Evolutionary conservation across 1,140 invertebrate species (phyloP), one percentile per base, ranked within the genome.

Genomic region (Apis florea): DNA sequence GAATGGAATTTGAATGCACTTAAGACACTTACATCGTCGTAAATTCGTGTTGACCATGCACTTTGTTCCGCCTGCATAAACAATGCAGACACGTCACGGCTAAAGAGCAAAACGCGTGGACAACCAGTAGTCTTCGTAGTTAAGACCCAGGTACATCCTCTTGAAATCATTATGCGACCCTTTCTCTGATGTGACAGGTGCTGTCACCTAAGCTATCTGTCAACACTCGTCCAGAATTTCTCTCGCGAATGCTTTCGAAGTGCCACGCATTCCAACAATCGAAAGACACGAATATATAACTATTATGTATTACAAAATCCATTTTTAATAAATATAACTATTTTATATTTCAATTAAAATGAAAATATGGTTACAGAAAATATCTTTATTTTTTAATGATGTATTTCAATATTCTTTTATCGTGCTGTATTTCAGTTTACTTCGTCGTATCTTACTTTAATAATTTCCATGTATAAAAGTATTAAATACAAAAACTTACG

Each of bases 1-100:
- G 64, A 63, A 79, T 68, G 82, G 71, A 82, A 86, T 86, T 86
- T 79, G 82, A 86, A 86, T 77, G 75, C 58, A 76, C 85, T 86
- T 59, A 83, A 86, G 80, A 81, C 67, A 58, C 84, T 79, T 81
- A 67, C 49, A 13, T 67, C 54, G 71, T 66, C 80, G 80, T 78
- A 67, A 82, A 63, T 72, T 67, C 21, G 75, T 86, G 84, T 86
- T 86, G 85, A 86, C 85, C 78, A 59, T 83, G 84, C 85, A 86
- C 85, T 86, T 86, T 86, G 84, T 86, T 74, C 82, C 73, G 82
- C 68, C 85, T 86, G 80, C 84, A 84, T 86, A 86, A 86, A 86
- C 85, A 86, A 86, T 72, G 56, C 49, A 69, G 59, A 47, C 59
- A 61, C 67, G 56, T 53, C 71, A 80, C 59, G 59, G 49, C 64